phyloP scores from a whole-genome alignment of 2,113 vertebrate species.

The Psilopsiagon aymara region DNA sequence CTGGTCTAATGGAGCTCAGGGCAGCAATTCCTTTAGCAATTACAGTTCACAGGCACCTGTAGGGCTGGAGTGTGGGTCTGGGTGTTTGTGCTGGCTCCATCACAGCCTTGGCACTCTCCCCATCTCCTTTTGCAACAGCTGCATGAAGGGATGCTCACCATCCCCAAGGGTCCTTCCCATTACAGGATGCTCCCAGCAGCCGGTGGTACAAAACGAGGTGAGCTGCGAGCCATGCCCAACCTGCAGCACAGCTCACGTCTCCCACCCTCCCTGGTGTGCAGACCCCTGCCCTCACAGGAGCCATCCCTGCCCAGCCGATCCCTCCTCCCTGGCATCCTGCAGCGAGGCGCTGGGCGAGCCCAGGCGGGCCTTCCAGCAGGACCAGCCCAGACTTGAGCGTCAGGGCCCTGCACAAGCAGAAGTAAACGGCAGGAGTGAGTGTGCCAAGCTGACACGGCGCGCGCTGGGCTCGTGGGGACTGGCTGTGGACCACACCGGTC shows the following conservation, averaged over 20 bases:
- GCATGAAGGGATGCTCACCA: not conserved
- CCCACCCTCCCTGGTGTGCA: rapidly evolving
- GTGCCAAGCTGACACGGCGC: rapidly evolving
- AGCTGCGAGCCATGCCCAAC: not conserved
- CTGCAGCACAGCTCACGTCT: rapidly evolving
- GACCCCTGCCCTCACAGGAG: not conserved
- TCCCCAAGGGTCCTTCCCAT: not conserved
- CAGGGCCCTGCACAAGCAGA: not conserved
- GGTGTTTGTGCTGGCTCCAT: not conserved
- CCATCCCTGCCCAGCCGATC: not conserved
- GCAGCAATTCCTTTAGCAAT: not conserved
- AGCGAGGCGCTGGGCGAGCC: slow-evolving; percentile 33
- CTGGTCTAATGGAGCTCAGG: not conserved
- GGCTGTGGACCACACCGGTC: not conserved
- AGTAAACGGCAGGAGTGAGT: not conserved
- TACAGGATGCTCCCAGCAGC: not conserved
- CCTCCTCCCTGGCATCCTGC: slow-evolving; percentile 33
- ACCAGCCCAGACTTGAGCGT: slow-evolving; percentile 67
- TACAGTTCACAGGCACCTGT: not conserved
- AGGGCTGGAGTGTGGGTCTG: not conserved
- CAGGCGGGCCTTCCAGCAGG: slow-evolving; percentile 3
- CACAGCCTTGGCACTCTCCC: not conserved
- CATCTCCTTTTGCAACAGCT: not conserved
- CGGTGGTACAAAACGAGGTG: rapidly evolving
- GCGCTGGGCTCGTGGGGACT: rapidly evolving